These are phyloP conservation scores for Phylloscopus collybita DNA, from an alignment of 2,797 vertebrate species.

Conservation along the genomic window DNA sequence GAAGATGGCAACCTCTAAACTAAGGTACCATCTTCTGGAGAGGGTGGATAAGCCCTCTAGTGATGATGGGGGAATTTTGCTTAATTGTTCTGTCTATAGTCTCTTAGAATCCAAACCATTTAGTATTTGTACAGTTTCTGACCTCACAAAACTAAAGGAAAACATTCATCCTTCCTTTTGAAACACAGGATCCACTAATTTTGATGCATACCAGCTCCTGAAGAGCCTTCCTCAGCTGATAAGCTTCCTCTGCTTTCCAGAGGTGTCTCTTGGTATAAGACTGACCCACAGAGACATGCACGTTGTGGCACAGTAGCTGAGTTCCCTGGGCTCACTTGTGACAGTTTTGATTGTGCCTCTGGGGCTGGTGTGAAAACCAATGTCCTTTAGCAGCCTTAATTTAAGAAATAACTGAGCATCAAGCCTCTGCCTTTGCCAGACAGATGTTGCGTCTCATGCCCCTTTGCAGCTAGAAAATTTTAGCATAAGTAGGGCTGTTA, in stretches of 20 bases:
- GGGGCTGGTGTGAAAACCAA: not conserved
- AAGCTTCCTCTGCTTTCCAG: not conserved
- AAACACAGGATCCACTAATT: not conserved
- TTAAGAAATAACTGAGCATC: not conserved
- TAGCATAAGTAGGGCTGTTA: not conserved
- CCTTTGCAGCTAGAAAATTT: not conserved
- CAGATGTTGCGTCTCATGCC: not conserved
- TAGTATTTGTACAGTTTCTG: not conserved
- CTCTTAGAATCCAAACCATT: not conserved
- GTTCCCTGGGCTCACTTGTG: not conserved
- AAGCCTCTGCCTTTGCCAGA: not conserved
- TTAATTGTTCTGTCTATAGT: not conserved
- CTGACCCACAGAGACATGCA: not conserved
- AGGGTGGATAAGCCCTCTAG: not conserved
- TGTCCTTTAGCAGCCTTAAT: not conserved
- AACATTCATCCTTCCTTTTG: not conserved
- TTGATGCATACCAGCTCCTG: not conserved
- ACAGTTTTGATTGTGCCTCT: not conserved
- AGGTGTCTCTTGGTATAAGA: not conserved
- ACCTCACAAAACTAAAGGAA: not conserved
- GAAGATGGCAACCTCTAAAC: not conserved
- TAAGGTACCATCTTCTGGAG: not conserved
- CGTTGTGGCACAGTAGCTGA: not conserved
- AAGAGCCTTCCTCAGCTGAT: not conserved
- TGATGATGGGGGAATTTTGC: not conserved